Percentiles rank a stretch among this genome's conserved stretches.
Conservation (phyloP, 1,140 invertebrate genomes). For the Littorina saxatilis region DNA sequence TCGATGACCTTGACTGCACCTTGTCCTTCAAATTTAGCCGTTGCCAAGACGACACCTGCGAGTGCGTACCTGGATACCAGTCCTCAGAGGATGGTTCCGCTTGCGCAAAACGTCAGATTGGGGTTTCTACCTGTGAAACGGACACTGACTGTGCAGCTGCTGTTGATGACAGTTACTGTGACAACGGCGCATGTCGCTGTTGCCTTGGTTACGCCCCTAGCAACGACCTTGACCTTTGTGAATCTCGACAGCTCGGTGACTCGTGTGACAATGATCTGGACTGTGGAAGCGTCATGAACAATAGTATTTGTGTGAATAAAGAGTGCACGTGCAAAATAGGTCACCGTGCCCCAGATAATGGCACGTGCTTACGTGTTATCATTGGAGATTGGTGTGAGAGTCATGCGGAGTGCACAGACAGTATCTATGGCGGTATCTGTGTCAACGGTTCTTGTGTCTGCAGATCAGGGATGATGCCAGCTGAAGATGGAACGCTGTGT, state of each 20-base stretch:
- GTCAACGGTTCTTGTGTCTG: conserved; percentile 42
- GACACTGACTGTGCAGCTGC: conserved; percentile 49
- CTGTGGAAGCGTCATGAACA: background rate
- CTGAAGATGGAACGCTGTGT: conserved; percentile 38
- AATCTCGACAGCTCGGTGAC: conserved; percentile 33
- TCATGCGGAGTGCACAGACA: conserved; percentile 41
- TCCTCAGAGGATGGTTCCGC: background rate
- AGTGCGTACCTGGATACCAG: conserved; percentile 42
- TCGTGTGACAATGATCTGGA: conserved; percentile 25
- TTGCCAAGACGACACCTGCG: conserved; percentile 35
- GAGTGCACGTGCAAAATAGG: conserved; percentile 17
- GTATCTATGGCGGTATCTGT: conserved; percentile 42
- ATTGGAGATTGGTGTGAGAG: conserved; percentile 31
- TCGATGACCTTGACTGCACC: conserved; percentile 42
- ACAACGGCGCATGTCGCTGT: conserved; percentile 42
- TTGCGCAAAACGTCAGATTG: conserved; percentile 39
- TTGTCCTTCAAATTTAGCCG: conserved; percentile 37
- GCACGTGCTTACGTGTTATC: conserved; percentile 10
- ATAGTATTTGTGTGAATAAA: conserved; percentile 32
- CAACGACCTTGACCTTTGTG: conserved; percentile 31
- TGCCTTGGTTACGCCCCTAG: conserved; percentile 33
- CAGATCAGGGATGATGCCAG: conserved; percentile 37
- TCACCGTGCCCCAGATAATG: background rate
- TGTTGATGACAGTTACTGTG: conserved; percentile 48
- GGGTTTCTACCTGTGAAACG: conserved; percentile 37